Evolutionary conservation across 2,113 vertebrate genomes (phyloP).

Genomic region (Atractosteus spatula): DNA sequence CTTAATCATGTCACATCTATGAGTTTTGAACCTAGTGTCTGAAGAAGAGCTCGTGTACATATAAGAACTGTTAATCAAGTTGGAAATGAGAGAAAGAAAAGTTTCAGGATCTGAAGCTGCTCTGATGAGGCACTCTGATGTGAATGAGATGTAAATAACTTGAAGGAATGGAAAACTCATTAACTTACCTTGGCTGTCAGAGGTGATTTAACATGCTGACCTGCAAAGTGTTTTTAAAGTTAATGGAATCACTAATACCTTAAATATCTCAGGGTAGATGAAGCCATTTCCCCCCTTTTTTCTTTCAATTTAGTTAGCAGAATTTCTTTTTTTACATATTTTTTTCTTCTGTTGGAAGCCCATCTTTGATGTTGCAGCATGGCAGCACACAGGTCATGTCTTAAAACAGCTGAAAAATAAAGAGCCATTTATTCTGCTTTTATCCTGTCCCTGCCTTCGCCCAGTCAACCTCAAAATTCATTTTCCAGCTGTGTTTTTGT

Average conservation of each 20-base stretch:
- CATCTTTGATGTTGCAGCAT: neutral
- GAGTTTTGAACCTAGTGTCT: constrained; percentile 4
- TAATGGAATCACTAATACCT: constrained; percentile 22
- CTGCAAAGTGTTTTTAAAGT: constrained; percentile 19
- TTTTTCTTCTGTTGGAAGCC: too few relatives aligned
- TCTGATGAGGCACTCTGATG: constrained; percentile 19
- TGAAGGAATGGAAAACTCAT: constrained; percentile 21
- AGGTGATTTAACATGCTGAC: constrained; percentile 15
- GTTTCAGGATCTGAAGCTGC: constrained; percentile 2
- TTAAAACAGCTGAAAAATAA: neutral
- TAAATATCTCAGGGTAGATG: constrained; percentile 18
- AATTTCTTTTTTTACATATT: too few relatives aligned
- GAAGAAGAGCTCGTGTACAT: constrained; percentile 6
- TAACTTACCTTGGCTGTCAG: constrained; percentile 23
- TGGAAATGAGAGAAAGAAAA: constrained; percentile 41
- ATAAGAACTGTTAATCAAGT: constrained; percentile 39
- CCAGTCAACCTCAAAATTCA: neutral
- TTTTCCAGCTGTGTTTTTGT: neutral
- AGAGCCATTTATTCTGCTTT: neutral
- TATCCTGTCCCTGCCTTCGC: neutral
- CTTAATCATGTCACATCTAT: constrained; percentile 39
- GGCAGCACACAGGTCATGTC: constrained; percentile 9
- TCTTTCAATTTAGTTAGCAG: too few relatives aligned
- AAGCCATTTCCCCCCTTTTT: too few relatives aligned
- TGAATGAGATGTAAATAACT: constrained; percentile 36